Evolutionary conservation across 30 jellyfish, hydroid and myxozoan genomes (phyloP).

Genomic region (Aurelia coerulea): DNA sequence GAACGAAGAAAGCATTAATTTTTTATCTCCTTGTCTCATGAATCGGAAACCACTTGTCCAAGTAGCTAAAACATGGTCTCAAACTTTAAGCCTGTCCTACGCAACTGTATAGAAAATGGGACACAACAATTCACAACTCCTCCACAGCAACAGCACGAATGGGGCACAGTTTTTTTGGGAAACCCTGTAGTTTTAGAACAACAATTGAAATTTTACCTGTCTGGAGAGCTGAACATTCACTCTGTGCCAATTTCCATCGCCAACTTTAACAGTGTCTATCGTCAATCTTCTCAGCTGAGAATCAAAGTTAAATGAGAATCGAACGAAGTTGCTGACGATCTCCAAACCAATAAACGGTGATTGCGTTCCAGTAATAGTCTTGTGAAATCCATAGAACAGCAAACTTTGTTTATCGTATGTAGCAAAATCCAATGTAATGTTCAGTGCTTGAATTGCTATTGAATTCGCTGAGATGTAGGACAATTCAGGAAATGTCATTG

Average conservation of each 20-base stretch:
- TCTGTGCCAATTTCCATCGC: constrained; percentile 67
- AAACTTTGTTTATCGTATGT: constrained; percentile 54
- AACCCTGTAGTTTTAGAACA: no score
- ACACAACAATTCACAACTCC: no score
- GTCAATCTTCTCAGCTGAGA: constrained; percentile 18
- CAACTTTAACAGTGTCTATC: constrained; percentile 26
- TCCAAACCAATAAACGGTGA: constrained; percentile 66
- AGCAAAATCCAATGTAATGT: constrained; percentile 47
- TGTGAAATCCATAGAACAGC: constrained; percentile 55
- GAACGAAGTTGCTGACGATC: constrained; percentile 8
- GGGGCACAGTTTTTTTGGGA: no score
- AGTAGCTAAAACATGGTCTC: no score
- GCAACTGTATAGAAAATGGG: no score
- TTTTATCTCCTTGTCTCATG: no score
- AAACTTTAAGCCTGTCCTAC: no score
- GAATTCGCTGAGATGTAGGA: constrained; percentile 35
- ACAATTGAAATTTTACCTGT: constrained; percentile 10
- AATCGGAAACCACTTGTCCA: no score
- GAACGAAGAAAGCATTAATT: no score
- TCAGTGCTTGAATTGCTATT: constrained; percentile 22
- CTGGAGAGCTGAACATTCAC: constrained; percentile 39
- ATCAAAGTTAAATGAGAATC: constrained; percentile 56
- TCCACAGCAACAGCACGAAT: no score
- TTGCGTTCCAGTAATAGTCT: constrained; percentile 3
- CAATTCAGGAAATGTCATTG: constrained; percentile 49